Percentiles rank a stretch among this genome's conserved stretches.
phyloP scores from a whole-genome alignment of 2,797 vertebrate genomes.

The Halcyon leucocephala region DNA sequence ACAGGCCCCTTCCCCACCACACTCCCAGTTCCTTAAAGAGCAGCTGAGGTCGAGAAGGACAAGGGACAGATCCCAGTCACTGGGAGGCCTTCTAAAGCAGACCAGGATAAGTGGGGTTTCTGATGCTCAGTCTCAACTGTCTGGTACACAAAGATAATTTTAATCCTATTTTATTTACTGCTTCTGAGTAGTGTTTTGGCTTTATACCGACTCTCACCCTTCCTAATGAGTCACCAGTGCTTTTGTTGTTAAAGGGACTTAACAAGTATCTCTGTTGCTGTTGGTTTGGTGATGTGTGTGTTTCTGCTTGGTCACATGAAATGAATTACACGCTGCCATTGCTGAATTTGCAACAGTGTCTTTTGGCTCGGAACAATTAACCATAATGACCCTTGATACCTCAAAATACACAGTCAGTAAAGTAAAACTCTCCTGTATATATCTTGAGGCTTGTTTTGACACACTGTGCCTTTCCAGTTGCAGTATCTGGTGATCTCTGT shows the following conservation, averaged over 20 bases:
- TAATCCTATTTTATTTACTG: constrained; percentile 27
- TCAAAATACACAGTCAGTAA: background rate
- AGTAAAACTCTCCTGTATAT: background rate
- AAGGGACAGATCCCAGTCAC: background rate
- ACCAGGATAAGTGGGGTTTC: background rate
- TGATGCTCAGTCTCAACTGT: constrained; percentile 14
- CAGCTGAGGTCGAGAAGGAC: background rate
- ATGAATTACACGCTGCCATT: background rate
- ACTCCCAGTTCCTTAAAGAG: constrained; percentile 22
- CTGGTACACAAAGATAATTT: constrained; percentile 48
- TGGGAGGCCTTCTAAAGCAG: background rate
- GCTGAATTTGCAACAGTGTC: background rate
- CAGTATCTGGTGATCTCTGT: background rate
- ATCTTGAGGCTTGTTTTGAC: background rate
- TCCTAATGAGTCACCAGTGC: background rate
- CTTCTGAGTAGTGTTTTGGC: constrained; percentile 3
- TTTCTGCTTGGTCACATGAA: background rate
- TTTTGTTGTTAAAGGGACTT: background rate
- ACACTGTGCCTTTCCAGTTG: background rate
- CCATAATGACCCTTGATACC: background rate
- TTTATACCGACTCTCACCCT: background rate
- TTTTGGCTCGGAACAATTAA: background rate
- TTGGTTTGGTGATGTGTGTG: background rate
- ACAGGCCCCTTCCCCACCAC: background rate
- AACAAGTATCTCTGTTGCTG: background rate